These are phyloP conservation scores for Coregonus suidteri DNA, from an alignment of 2,797 vertebrate genomes.

Conservation along the genomic window DNA sequence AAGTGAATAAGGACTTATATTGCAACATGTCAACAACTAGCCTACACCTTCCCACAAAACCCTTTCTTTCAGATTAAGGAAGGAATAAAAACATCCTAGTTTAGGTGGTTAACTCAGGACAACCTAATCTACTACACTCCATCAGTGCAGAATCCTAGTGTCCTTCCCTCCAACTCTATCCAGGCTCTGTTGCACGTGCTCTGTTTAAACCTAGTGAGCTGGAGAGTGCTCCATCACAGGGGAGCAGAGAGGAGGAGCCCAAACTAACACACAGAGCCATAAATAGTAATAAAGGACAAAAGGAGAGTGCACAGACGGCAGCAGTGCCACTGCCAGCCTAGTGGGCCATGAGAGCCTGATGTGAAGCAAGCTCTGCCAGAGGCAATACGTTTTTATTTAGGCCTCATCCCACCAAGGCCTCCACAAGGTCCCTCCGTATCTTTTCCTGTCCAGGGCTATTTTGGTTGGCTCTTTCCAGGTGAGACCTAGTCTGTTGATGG, in stretches of 20 bases:
- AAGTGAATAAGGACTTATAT: no score
- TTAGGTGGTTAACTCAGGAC: no score
- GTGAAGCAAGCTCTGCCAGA: slow-evolving; percentile 2
- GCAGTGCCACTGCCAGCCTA: not conserved
- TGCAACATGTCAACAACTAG: no score
- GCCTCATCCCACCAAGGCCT: not conserved
- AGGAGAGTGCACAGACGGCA: not conserved
- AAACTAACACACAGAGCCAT: slow-evolving; percentile 11
- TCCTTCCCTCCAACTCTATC: not conserved
- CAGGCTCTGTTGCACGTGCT: not conserved
- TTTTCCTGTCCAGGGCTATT: not conserved
- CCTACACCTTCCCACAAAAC: no score
- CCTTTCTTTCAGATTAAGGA: no score
- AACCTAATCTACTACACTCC: no score
- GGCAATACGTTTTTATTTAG: not conserved
- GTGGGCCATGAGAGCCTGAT: slow-evolving; percentile 1
- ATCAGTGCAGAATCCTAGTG: not conserved
- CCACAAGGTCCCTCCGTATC: not conserved
- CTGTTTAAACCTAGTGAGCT: not conserved
- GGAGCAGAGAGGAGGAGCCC: not conserved
- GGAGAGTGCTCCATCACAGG: slow-evolving; percentile 2
- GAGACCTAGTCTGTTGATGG: not conserved
- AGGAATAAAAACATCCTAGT: no score
- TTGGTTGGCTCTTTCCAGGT: not conserved
- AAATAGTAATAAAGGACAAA: slow-evolving; percentile 21